phyloP scores from a whole-genome alignment of 2,888 invertebrate species.

The Leucoma salicis region DNA sequence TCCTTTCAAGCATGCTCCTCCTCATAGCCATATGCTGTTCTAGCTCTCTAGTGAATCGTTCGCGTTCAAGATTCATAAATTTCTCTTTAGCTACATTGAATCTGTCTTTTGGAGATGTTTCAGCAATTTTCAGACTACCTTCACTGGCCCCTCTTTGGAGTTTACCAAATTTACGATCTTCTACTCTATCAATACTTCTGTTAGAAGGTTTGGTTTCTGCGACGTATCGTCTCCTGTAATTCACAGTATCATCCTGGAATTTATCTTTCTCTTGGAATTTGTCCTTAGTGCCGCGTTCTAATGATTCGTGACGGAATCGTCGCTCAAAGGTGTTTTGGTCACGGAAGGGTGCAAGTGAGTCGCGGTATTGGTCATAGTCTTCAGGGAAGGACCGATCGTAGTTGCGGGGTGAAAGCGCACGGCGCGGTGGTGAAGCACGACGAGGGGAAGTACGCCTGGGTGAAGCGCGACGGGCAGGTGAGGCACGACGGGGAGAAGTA shows the following conservation, averaged over 20 bases:
- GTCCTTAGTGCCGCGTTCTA: constrained; percentile 59
- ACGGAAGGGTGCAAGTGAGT: constrained; percentile 67
- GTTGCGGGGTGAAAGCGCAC: constrained; percentile 51
- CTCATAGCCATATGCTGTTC: constrained; percentile 78
- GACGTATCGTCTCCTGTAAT: constrained; percentile 76
- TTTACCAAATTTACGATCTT: constrained; percentile 72
- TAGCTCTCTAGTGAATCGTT: constrained; percentile 82
- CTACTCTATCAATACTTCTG: constrained; percentile 68
- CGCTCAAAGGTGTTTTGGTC: constrained; percentile 64
- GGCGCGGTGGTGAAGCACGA: constrained; percentile 47
- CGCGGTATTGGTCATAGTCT: constrained; percentile 52
- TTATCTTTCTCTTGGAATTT: constrained; percentile 55
- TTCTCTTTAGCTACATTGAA: constrained; percentile 94
- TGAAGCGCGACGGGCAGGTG: constrained; percentile 24
- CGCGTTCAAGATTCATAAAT: constrained; percentile 89
- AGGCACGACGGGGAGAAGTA: constrained; percentile 47
- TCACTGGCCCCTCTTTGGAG: constrained; percentile 71
- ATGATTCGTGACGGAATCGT: constrained; percentile 70
- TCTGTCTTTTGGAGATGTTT: constrained; percentile 86
- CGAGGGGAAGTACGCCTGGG: constrained; percentile 44
- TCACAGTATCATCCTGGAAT: constrained; percentile 57
- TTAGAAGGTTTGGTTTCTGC: constrained; percentile 74
- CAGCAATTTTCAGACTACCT: constrained; percentile 67
- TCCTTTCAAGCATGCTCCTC: constrained; percentile 75
- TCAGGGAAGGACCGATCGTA: constrained; percentile 51